Conservation (phyloP, 2,888 invertebrate genomes). For the Apodemia mormo region DNA sequence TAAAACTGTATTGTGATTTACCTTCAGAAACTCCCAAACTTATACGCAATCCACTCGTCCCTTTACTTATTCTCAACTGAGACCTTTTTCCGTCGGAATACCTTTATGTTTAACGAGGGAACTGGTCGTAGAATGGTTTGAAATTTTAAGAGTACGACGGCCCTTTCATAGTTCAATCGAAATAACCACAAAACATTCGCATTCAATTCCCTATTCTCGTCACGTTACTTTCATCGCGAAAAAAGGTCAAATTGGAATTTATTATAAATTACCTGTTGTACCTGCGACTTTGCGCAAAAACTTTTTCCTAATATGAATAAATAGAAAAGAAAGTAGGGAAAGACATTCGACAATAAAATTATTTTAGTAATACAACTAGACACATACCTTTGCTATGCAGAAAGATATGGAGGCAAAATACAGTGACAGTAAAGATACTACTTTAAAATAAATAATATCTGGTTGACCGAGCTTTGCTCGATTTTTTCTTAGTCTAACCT, state of each 20-base stretch:
- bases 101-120: slow-evolving; percentile 60
- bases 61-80: slow-evolving; percentile 43
- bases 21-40: slow-evolving; percentile 33
- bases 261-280: slow-evolving; percentile 24
- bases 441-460: too few species aligned
- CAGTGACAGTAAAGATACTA: too few species aligned
- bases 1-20: slow-evolving; percentile 31
- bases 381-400: too few species aligned
- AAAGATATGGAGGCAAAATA: too few species aligned
- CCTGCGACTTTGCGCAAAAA: slow-evolving; percentile 54
- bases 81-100: slow-evolving; percentile 54
- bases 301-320: background rate
- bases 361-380: too few species aligned
- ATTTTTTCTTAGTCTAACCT: too few species aligned
- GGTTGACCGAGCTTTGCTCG: too few species aligned
- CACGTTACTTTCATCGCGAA: slow-evolving; percentile 67
- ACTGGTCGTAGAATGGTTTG: slow-evolving; percentile 52
- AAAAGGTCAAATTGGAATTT: slow-evolving; percentile 47
- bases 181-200: slow-evolving; percentile 75
- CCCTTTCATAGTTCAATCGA: slow-evolving; percentile 72
- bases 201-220: slow-evolving; percentile 72
- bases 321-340: background rate
- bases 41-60: slow-evolving; percentile 37
- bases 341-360: too few species aligned
- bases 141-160: slow-evolving; percentile 59